Evolutionary conservation across 2,113 vertebrate species (phyloP), one percentile per base, ranked within the genome.

Genomic region (Symphodus melops): DNA sequence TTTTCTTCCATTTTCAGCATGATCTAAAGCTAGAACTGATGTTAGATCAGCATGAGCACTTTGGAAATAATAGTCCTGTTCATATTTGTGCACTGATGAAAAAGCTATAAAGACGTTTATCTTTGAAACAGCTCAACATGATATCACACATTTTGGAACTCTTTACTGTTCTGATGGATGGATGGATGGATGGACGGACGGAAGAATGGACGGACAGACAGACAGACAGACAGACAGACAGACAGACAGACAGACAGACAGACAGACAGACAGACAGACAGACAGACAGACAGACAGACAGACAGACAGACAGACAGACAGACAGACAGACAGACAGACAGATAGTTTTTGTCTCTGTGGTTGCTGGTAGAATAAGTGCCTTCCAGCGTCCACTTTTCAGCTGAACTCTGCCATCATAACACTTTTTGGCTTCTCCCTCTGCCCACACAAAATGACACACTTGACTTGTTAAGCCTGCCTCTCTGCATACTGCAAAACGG

Each of bases 11-110:
- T 81, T 88, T 83, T 72, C 16, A 0, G 68, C 33, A 17, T 79
- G 88, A 91, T 90, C 89, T 82, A 66, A 85, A 60, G 79, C 63
- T 61, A 67, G 80, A 83, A 85, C 52, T 87, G 87, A 86, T 83
- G 86, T 63, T 69, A 46, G 85, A 89, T 70, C 88, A 89, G 79
- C 81, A 70, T 56, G 82, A 70, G 68, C 68, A 79, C 88, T 89
- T 90, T 87, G 72, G 71, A 85, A 85, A 83, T 86, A 82, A 87
- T 79, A 82, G 69, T 61, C 44, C 85, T 84, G 76, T 86, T 88
- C 81, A 78, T 49, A 58, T 79, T 82, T 80, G 72, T 69, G 67
- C 69, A 79, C 51, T 82, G 62, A 90, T 84, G 44, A 83, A 81
- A 63, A 53, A 75, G 67, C 51, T 53, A 62, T 53, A 81, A 74